A percentile compares a stretch with the other conserved stretches of the same genome.
phyloP scores from a whole-genome alignment of 1,140 invertebrate genomes.

The Bombus sibiricus region DNA sequence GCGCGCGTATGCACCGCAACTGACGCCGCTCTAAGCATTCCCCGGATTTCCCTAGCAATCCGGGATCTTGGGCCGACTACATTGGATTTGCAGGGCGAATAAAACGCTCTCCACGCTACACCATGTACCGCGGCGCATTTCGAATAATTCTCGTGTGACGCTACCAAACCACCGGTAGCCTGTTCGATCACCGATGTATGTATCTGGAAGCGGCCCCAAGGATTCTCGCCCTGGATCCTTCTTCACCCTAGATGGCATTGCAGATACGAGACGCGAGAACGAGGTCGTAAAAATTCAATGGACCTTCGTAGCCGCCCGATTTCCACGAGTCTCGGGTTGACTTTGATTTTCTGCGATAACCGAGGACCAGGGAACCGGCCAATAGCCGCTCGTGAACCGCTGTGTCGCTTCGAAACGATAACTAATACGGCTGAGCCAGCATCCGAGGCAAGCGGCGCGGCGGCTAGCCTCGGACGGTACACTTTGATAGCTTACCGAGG shows the following conservation, averaged over 20 bases:
- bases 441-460: not conserved
- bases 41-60: conserved; percentile 48
- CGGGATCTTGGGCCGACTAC: conserved; percentile 24
- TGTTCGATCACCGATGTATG: not conserved
- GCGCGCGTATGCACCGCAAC: conserved; percentile 33
- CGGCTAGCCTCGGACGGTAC: conserved; percentile 36
- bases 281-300: conserved; percentile 59
- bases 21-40: conserved; percentile 41
- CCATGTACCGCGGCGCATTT: not conserved
- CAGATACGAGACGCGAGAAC: conserved; percentile 33
- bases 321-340: conserved; percentile 23
- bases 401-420: conserved; percentile 56
- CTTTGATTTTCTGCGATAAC: conserved; percentile 42
- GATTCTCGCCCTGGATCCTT: not conserved
- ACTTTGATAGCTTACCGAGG: conserved; percentile 71
- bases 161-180: too few relatives aligned
- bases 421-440: conserved; percentile 69
- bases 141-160: not conserved
- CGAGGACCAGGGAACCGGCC: conserved; percentile 17
- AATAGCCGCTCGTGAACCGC: conserved; percentile 13
- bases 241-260: not conserved
- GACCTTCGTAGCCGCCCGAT: conserved; percentile 7
- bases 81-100: conserved; percentile 45
- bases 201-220: not conserved
- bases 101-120: conserved; percentile 23